Evolutionary conservation across 2,888 invertebrate genomes (phyloP).

Genomic region (Chymomyza fuscimana): DNA sequence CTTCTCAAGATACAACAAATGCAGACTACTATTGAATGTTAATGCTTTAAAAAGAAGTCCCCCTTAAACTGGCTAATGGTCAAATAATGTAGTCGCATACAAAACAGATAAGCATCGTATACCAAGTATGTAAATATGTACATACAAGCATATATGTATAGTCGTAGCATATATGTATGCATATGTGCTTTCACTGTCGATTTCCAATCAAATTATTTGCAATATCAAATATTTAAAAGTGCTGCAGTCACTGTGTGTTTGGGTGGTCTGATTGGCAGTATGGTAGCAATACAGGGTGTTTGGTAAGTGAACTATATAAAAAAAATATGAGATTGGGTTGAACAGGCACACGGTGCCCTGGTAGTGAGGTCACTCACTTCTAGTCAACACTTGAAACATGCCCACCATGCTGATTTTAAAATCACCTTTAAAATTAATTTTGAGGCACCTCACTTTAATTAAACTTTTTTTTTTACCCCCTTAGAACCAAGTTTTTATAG

Average conservation of each 20-base stretch:
- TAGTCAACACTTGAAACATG: too few relatives aligned
- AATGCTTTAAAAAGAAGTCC: neutral
- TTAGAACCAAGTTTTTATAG: too few relatives aligned
- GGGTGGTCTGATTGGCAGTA: constrained; percentile 23
- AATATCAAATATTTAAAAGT: constrained; percentile 62
- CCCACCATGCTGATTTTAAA: too few relatives aligned
- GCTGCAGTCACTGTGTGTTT: constrained; percentile 37
- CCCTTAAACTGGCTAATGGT: neutral
- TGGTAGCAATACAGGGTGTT: constrained; percentile 25
- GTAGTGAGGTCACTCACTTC: too few relatives aligned
- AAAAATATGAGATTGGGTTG: constrained; percentile 17
- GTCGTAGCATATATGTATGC: neutral
- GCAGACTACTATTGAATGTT: neutral
- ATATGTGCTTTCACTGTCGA: constrained; percentile 37
- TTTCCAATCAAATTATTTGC: constrained; percentile 69
- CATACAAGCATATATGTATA: neutral
- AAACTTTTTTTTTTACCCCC: too few relatives aligned
- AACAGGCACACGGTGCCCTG: too few relatives aligned
- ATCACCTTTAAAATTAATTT: too few relatives aligned
- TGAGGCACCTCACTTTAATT: too few relatives aligned
- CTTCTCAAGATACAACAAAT: constrained; percentile 16
- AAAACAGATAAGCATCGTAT: neutral
- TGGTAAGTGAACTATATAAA: neutral
- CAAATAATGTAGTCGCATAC: neutral
- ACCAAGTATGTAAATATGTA: neutral